These are phyloP conservation scores for Villa cingulata DNA, from an alignment of 2,888 invertebrate genomes.

Conservation along the genomic window DNA sequence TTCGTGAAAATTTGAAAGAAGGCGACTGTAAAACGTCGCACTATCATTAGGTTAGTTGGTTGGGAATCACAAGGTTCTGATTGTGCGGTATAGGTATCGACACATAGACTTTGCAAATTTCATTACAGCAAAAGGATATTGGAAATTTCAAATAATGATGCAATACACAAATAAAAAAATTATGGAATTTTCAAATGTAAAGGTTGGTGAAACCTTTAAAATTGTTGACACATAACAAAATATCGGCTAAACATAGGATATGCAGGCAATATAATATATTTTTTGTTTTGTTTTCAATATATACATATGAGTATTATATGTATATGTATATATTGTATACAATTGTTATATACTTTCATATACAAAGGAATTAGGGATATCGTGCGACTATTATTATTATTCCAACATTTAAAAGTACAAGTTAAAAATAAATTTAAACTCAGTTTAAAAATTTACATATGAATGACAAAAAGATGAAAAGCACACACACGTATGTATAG, in stretches of 20 bases:
- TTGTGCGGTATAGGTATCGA: slow-evolving; percentile 29
- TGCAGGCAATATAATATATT: too few relatives aligned
- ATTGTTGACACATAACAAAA: too few relatives aligned
- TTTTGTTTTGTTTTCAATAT: too few relatives aligned
- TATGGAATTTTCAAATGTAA: too few relatives aligned
- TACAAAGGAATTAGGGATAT: neutral
- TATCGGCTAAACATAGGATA: too few relatives aligned
- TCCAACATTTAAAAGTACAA: neutral
- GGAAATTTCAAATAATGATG: neutral
- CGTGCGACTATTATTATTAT: neutral
- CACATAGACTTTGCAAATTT: slow-evolving; percentile 7
- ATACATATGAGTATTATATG: too few relatives aligned
- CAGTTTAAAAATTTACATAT: neutral
- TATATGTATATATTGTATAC: too few relatives aligned
- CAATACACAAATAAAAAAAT: too few relatives aligned
- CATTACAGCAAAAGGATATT: neutral
- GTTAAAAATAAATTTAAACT: neutral
- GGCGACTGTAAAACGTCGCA: slow-evolving; percentile 77
- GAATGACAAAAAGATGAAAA: neutral
- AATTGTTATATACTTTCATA: too few relatives aligned
- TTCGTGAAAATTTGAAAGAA: slow-evolving; percentile 94
- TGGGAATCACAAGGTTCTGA: slow-evolving; percentile 38
- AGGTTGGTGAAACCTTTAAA: too few relatives aligned
- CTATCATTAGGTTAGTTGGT: slow-evolving; percentile 41
- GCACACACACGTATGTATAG: neutral